These are phyloP conservation scores for Eupithecia subfuscata DNA, from an alignment of 2,888 invertebrate species.

Conservation along the genomic window DNA sequence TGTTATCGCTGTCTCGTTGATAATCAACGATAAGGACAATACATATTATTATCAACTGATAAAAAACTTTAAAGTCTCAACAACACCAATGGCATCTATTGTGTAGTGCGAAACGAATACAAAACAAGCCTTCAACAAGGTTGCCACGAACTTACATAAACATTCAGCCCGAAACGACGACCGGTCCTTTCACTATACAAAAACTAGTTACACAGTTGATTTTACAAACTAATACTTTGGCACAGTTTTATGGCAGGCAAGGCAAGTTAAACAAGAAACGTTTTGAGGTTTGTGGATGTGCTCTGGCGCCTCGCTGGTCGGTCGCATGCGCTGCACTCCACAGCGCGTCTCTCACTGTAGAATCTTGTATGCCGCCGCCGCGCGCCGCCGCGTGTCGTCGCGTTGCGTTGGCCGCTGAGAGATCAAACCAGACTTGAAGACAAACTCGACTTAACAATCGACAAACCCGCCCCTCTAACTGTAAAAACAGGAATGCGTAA, in stretches of 20 bases:
- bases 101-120: slow-evolving; percentile 42
- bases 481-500: slow-evolving; percentile 13
- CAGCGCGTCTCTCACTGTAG: slow-evolving; percentile 72
- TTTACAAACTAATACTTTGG: slow-evolving; percentile 61
- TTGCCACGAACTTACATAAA: slow-evolving; percentile 71
- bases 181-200: slow-evolving; percentile 60
- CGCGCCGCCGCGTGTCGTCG: neutral
- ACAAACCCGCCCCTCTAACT: slow-evolving; percentile 4
- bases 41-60: slow-evolving; percentile 33
- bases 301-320: slow-evolving; percentile 47
- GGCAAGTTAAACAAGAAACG: slow-evolving; percentile 43
- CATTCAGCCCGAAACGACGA: slow-evolving; percentile 45
- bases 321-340: slow-evolving; percentile 76
- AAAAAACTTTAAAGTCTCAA: slow-evolving; percentile 24
- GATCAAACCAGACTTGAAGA: slow-evolving; percentile 6
- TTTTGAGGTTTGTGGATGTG: slow-evolving; percentile 29
- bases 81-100: slow-evolving; percentile 36
- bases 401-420: neutral
- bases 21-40: slow-evolving; percentile 44
- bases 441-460: slow-evolving; percentile 5
- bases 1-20: slow-evolving; percentile 24
- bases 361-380: neutral
- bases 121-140: slow-evolving; percentile 51
- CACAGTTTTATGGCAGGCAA: slow-evolving; percentile 55
- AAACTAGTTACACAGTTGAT: slow-evolving; percentile 53